Evolutionary conservation across 1,140 invertebrate genomes (phyloP).

Genomic region (Trichoplusia ni): DNA sequence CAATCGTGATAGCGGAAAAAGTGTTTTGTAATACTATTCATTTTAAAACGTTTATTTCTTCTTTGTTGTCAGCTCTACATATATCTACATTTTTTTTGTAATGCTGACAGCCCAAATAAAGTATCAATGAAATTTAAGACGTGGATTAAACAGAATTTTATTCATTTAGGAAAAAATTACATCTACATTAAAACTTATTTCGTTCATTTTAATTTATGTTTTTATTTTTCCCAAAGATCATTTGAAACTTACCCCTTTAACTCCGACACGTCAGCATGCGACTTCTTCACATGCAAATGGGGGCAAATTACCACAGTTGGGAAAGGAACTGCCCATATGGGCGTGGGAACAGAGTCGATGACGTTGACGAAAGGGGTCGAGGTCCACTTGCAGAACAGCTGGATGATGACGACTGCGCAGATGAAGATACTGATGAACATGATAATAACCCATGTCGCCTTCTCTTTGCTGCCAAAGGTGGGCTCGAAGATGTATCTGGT

Average conservation of each 20-base stretch:
- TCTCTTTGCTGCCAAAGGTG: conserved; percentile 61
- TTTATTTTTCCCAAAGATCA: too few relatives aligned
- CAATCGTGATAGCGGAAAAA: too few relatives aligned
- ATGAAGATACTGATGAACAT: conserved; percentile 64
- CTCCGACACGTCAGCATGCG: conserved; percentile 55
- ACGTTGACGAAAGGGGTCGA: conserved; percentile 74
- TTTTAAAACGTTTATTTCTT: too few relatives aligned
- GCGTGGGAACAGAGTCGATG: conserved; percentile 71
- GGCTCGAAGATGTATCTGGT: conserved; percentile 74
- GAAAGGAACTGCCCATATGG: conserved; percentile 77
- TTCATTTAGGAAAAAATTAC: too few relatives aligned
- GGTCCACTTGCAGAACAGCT: conserved; percentile 65
- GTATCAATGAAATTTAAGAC: too few relatives aligned
- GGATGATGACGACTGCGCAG: conserved; percentile 66
- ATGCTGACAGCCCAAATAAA: too few relatives aligned
- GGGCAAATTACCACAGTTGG: conserved; percentile 74
- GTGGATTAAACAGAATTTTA: too few relatives aligned
- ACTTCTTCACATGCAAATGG: conserved; percentile 68
- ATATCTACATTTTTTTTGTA: too few relatives aligned
- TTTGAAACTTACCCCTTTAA: conserved; percentile 60
- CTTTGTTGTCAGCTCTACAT: too few relatives aligned
- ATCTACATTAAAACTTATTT: too few relatives aligned
- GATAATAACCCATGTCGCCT: conserved; percentile 65
- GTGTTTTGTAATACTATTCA: too few relatives aligned
- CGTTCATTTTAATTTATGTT: too few relatives aligned